phyloP scores from a whole-genome alignment of 2,797 vertebrate species.

The Alca torda region DNA sequence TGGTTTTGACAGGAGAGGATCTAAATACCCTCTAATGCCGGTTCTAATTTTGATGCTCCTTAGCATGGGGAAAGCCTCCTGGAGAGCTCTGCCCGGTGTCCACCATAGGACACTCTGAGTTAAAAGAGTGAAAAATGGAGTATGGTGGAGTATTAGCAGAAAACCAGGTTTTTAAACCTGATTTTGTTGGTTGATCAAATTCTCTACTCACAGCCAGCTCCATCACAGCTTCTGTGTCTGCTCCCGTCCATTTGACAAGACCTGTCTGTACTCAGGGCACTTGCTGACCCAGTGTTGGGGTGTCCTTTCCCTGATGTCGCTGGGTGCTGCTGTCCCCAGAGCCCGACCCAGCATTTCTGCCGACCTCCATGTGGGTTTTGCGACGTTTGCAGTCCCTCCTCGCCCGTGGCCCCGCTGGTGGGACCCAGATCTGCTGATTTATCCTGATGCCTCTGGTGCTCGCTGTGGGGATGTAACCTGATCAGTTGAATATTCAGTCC shows the following conservation, averaged over 20 bases:
- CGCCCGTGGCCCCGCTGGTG: rapidly evolving
- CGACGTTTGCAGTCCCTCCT: neutral
- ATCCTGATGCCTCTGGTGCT: neutral
- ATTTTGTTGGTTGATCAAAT: neutral
- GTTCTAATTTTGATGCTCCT: neutral
- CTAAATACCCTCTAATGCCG: neutral
- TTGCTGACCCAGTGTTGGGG: rapidly evolving
- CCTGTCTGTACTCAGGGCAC: rapidly evolving
- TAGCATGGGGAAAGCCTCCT: neutral
- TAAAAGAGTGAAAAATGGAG: neutral
- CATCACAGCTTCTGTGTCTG: rapidly evolving
- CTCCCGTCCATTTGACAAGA: neutral
- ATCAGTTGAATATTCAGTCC: neutral
- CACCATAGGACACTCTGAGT: neutral
- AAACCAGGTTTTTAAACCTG: neutral
- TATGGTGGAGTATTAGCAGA: neutral
- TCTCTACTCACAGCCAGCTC: neutral
- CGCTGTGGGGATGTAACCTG: neutral
- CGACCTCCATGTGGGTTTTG: rapidly evolving
- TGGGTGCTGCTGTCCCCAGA: neutral
- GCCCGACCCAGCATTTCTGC: neutral
- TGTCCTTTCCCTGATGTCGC: neutral
- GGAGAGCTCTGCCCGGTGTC: neutral
- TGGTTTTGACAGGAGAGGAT: neutral
- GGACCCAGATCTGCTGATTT: neutral